Evolutionary conservation across 2,888 invertebrate genomes (phyloP).

Genomic region (Strigamia crassipes): DNA sequence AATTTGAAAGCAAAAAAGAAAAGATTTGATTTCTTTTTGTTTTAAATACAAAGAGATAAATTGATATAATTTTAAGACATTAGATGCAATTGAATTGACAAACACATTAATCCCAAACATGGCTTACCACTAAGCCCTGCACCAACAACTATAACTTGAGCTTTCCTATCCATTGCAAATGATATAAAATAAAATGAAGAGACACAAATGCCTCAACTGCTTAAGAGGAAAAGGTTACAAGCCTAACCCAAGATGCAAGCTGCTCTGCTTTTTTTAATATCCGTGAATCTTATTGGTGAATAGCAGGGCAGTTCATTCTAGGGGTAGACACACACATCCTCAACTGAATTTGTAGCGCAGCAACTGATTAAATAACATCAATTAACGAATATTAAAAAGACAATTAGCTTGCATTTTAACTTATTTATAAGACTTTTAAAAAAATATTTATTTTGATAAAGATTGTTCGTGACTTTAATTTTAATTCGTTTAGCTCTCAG

Average conservation of each 20-base stretch:
- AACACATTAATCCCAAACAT: background rate
- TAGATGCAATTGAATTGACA: background rate
- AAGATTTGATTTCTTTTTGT: too few species aligned
- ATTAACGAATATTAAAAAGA: background rate
- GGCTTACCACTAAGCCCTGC: conserved; percentile 49
- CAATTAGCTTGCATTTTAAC: background rate
- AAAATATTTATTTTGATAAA: too few species aligned
- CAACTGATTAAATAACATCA: background rate
- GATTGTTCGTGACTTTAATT: too few species aligned
- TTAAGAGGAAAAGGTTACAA: conserved; percentile 1
- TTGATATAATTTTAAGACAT: background rate
- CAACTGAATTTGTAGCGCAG: background rate
- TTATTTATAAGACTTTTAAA: too few species aligned
- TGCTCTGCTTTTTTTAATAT: conserved; percentile 1
- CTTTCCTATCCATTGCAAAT: conserved; percentile 18
- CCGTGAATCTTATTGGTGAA: conserved; percentile 1
- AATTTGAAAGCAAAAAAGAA: too few species aligned
- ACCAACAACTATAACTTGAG: conserved; percentile 48
- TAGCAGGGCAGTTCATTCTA: background rate
- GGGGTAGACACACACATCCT: background rate
- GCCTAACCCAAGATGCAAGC: background rate
- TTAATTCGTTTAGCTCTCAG: too few species aligned
- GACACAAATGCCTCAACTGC: background rate
- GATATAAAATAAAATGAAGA: background rate
- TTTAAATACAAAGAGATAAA: too few species aligned